A percentile compares a stretch with the other conserved stretches of the same genome.
Evolutionary conservation across 2,888 invertebrate genomes (phyloP).

Genomic region (Drosophila yooni): DNA sequence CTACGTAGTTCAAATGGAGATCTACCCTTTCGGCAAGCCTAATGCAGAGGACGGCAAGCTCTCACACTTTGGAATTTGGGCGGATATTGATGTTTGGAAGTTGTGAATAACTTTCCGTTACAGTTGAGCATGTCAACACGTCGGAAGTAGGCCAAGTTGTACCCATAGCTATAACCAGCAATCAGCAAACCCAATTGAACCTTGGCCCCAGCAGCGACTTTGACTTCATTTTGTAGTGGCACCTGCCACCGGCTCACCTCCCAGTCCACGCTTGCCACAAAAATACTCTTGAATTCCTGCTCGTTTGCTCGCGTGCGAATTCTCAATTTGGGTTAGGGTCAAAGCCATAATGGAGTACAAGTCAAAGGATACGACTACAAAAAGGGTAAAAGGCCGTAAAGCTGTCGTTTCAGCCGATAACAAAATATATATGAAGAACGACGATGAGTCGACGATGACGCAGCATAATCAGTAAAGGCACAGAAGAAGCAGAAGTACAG

Average conservation of each 20-base stretch:
- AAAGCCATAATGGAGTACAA: constrained; percentile 73
- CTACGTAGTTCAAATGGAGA: background rate
- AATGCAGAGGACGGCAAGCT: background rate
- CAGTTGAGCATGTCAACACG: constrained; percentile 43
- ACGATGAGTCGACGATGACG: constrained; percentile 21
- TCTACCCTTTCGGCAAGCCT: background rate
- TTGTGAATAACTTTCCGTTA: constrained; percentile 55
- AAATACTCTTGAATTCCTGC: constrained; percentile 8
- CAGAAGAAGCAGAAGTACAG: constrained; percentile 3
- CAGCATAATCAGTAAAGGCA: constrained; percentile 20
- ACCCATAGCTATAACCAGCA: constrained; percentile 16
- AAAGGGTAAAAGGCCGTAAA: constrained; percentile 66
- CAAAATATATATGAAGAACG: constrained; percentile 13
- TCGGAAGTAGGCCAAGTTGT: constrained; percentile 36
- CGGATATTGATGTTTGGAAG: constrained; percentile 65
- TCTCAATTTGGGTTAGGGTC: constrained; percentile 83
- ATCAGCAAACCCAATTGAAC: constrained; percentile 49
- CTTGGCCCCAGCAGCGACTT: constrained; percentile 66
- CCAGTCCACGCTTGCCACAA: constrained; percentile 9
- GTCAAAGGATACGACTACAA: constrained; percentile 65
- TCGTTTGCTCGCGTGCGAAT: constrained; percentile 78
- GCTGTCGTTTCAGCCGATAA: constrained; percentile 59
- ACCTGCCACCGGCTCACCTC: background rate
- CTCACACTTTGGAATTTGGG: background rate
- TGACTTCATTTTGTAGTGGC: constrained; percentile 56